These are phyloP conservation scores for Channallabes apus DNA, from an alignment of 2,797 vertebrate species.

Conservation along the genomic window DNA sequence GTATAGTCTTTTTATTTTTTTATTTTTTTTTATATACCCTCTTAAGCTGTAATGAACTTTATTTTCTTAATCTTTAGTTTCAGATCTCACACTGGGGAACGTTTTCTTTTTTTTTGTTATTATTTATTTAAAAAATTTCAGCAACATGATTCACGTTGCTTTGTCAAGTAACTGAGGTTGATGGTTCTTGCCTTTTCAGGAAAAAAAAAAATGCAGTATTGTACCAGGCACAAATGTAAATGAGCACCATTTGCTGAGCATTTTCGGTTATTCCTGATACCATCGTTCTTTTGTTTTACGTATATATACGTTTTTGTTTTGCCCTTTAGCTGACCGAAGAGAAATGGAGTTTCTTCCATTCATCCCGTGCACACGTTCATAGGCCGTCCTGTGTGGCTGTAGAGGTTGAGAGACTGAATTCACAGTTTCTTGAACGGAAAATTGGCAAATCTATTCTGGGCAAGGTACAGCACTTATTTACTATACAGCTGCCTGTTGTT, in stretches of 20 bases:
- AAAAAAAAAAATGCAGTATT: too few relatives aligned
- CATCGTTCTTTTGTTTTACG: too few relatives aligned
- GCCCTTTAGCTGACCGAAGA: slow-evolving; percentile 83
- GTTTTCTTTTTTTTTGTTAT: background rate
- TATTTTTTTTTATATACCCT: background rate
- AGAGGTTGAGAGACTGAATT: slow-evolving; percentile 88
- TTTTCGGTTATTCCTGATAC: background rate
- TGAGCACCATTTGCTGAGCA: background rate
- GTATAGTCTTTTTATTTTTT: background rate
- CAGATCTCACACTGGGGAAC: background rate
- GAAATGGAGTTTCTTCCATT: slow-evolving; percentile 91
- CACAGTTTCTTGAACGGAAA: slow-evolving; percentile 84
- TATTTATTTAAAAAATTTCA: too few relatives aligned
- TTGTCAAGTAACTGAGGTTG: slow-evolving; percentile 2
- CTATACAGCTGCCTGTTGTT: background rate
- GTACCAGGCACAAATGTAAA: background rate
- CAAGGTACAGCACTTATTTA: slow-evolving; percentile 75
- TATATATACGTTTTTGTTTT: background rate
- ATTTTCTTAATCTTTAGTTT: too few relatives aligned
- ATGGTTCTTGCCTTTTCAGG: background rate
- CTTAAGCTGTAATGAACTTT: background rate
- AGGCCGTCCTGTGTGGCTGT: slow-evolving; percentile 88
- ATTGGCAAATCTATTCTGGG: slow-evolving; percentile 93
- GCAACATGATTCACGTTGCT: background rate
- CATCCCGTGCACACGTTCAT: slow-evolving; percentile 86